A percentile compares a stretch with the other conserved stretches of the same genome.
Evolutionary conservation across 1,140 invertebrate genomes (phyloP).

Genomic region (Pollicipes pollicipes): DNA sequence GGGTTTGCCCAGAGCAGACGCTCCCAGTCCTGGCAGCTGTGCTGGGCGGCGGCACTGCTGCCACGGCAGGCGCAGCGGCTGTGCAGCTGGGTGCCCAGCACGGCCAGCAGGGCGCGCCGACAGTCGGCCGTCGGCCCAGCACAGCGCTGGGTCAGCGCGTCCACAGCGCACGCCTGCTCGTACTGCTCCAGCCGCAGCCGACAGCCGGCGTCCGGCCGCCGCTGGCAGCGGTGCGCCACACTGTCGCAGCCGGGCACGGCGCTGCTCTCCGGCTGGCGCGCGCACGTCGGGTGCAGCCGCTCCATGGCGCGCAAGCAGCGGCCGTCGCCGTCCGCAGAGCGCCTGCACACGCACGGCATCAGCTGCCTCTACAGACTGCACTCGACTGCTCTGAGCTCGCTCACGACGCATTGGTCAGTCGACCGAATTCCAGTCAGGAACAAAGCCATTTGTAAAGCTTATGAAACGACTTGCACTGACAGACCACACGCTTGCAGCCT

Average conservation of each 20-base stretch:
- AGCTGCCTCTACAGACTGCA: no score
- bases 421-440: no score
- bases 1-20: constrained; percentile 76
- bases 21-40: constrained; percentile 75
- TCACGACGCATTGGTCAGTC: no score
- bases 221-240: constrained; percentile 38
- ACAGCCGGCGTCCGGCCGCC: constrained; percentile 14
- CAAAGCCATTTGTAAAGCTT: no score
- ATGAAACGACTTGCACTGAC: no score
- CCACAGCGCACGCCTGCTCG: constrained; percentile 74
- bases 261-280: constrained; percentile 54
- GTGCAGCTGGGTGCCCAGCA: constrained; percentile 63
- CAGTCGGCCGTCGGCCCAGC: constrained; percentile 63
- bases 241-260: constrained; percentile 56
- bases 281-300: constrained; percentile 66
- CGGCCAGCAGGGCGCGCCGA: constrained; percentile 58
- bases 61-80: constrained; percentile 60
- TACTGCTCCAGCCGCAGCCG: constrained; percentile 63
- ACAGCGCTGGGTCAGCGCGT: constrained; percentile 68
- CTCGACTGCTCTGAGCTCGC: no score
- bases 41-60: constrained; percentile 56
- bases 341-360: no score
- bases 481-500: no score
- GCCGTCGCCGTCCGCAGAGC: constrained; percentile 59
- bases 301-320: constrained; percentile 71